Base-by-base conservation (phyloP, 2,113 vertebrate genomes). In the Barbus barbus region DNA sequence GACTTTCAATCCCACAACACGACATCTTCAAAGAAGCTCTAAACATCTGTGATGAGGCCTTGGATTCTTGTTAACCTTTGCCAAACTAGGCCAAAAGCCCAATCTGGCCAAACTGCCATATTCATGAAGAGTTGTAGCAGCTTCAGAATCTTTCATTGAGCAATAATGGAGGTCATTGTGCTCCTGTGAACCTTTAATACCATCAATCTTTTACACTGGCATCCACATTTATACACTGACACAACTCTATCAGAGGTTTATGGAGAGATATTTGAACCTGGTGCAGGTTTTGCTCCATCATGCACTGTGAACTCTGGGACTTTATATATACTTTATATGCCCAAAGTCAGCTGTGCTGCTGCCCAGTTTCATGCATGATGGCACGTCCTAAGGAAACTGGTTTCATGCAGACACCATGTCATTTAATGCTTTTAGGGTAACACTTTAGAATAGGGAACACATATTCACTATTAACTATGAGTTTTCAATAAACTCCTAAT, bases 51-150 rank as follows among this genome's bases (percentile, higher is more conserved):
- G 41, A 44, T 46, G 26, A 20, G 24, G 26, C 58, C 58, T 80
- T 65, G 26, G 78, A 80, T 80, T 80, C 24, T 80, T 63, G 78
- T 80, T 80, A 65, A 80, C 60, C 41, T 67, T 48, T 48, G 5
- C 14, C 60, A 48, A 9, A 48, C 60, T 11, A 67, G 24, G 41
- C 60, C 41, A 80, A 67, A 79, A 44, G 16, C 26, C 77, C 77
- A 67, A 80, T 80, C 41, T n/a, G 78, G 18, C 38, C 78, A 65
- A 46, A 48, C 60, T 48, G 36, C n/a, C n/a, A 41, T 44, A 61
- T 38, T 79, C 77, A 79, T 44, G 36, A 79, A 79, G 38, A 79
- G 33, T 79, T 60, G 58, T 44, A 44, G 56, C 38, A 20, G n/a
- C 38, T 38, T 24, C 77, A 79, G 53, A 63, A 79, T n/a, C 20